Conservation (phyloP, 2,888 invertebrate genomes). For the Antheraea assamensis region DNA sequence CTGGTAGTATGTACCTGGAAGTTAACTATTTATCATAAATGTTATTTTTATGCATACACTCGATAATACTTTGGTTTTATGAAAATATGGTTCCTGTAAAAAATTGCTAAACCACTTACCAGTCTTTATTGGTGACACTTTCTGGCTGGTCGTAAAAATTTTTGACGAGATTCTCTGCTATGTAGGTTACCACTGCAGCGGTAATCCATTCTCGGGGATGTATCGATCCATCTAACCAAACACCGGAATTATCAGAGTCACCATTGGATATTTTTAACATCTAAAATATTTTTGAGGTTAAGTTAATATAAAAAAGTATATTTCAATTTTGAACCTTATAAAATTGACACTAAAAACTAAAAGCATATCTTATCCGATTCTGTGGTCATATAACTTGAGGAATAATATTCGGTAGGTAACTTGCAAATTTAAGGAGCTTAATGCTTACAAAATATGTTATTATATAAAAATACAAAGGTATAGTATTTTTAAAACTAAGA, state of each 20-base stretch:
- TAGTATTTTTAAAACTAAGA: neutral
- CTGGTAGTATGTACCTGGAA: conserved; percentile 85
- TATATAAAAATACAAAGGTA: no score
- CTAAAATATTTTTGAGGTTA: conserved; percentile 39
- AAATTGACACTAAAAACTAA: neutral
- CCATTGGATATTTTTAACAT: conserved; percentile 87
- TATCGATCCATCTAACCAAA: conserved; percentile 91
- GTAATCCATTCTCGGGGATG: conserved; percentile 96
- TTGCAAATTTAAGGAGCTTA: neutral
- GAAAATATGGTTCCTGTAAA: neutral
- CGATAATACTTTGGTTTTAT: neutral
- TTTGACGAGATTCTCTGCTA: conserved; percentile 87
- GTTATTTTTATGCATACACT: neutral
- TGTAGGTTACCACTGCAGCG: conserved; percentile 88
- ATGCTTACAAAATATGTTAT: neutral
- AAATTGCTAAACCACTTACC: conserved; percentile 73
- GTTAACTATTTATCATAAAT: neutral
- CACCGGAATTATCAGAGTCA: conserved; percentile 79
- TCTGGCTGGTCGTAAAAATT: conserved; percentile 85
- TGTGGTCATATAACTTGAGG: neutral
- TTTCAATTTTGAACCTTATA: neutral
- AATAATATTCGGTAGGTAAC: neutral
- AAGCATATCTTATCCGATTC: neutral
- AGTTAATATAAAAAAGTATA: neutral
- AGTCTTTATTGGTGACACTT: conserved; percentile 90